Evolutionary conservation across 1,140 invertebrate species (phyloP).

Genomic region (Tetranychus cinnabarinus): DNA sequence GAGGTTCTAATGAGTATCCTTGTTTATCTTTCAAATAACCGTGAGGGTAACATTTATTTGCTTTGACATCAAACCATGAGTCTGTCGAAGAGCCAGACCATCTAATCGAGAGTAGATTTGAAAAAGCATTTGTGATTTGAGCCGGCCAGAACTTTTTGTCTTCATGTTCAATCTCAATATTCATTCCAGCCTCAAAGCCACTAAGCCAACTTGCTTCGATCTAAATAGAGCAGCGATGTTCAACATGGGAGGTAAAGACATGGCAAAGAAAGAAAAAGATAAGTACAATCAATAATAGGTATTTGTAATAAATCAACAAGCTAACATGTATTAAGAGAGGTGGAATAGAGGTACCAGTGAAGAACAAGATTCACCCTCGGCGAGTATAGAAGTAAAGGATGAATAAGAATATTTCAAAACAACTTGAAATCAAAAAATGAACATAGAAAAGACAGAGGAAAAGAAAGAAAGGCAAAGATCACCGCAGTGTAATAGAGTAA

Average conservation of each 20-base stretch:
- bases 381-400: no score
- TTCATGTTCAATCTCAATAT: slow-evolving; percentile 1
- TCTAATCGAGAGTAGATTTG: not conserved
- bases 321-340: no score
- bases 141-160: slow-evolving; percentile 2
- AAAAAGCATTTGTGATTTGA: not conserved
- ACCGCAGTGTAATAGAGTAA: no score
- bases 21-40: not conserved
- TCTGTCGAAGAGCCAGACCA: not conserved
- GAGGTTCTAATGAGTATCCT: not conserved
- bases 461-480: no score
- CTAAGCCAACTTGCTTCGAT: slow-evolving; percentile 1
- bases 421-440: no score
- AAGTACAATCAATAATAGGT: not conserved
- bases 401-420: no score
- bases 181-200: slow-evolving; percentile 1
- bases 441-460: no score
- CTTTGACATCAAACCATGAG: slow-evolving; percentile 1
- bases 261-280: not conserved
- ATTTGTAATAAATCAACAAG: not conserved
- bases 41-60: not conserved
- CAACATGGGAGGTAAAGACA: not conserved
- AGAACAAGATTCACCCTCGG: no score
- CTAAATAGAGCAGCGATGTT: not conserved
- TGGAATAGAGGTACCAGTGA: no score